phyloP scores from a whole-genome alignment of 2,797 vertebrate genomes.

The Pangasius djambal region DNA sequence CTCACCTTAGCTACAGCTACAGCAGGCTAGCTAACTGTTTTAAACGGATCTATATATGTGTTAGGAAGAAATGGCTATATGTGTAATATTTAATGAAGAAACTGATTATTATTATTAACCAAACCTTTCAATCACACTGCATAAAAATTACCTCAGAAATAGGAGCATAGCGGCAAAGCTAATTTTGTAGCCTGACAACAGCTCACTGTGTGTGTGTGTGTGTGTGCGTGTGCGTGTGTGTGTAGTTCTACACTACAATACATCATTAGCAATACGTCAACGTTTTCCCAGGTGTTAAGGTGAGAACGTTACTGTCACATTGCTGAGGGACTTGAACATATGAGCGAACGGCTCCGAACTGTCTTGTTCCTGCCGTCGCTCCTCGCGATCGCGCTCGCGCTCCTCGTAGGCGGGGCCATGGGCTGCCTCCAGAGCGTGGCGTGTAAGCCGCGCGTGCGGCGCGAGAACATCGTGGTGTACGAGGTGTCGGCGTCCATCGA shows the following conservation, averaged over 20 bases:
- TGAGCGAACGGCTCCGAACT: slow-evolving; percentile 75
- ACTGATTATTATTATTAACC: background rate
- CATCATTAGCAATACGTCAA: background rate
- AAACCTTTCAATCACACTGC: background rate
- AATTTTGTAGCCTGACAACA: slow-evolving; percentile 23
- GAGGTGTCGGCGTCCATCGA: slow-evolving; percentile 98
- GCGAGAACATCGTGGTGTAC: slow-evolving; percentile 98
- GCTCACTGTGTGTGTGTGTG: slow-evolving; percentile 13
- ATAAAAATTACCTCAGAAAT: slow-evolving; percentile 3
- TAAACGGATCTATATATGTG: background rate
- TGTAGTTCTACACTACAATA: background rate
- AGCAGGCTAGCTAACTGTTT: background rate
- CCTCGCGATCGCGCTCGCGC: slow-evolving; percentile 74
- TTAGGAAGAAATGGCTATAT: background rate
- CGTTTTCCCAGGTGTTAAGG: too few relatives aligned
- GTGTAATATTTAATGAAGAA: background rate
- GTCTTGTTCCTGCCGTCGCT: slow-evolving; percentile 71
- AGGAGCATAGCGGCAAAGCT: background rate
- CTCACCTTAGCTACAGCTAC: background rate
- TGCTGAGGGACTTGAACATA: slow-evolving; percentile 48
- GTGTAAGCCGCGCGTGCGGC: slow-evolving; percentile 94
- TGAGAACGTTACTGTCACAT: background rate
- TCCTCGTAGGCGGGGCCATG: slow-evolving; percentile 81
- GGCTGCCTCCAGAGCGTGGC: slow-evolving; percentile 97
- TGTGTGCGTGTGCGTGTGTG: background rate